These are phyloP conservation scores for Hoplostethus atlanticus DNA, from an alignment of 2,797 vertebrate species.

Conservation along the genomic window DNA sequence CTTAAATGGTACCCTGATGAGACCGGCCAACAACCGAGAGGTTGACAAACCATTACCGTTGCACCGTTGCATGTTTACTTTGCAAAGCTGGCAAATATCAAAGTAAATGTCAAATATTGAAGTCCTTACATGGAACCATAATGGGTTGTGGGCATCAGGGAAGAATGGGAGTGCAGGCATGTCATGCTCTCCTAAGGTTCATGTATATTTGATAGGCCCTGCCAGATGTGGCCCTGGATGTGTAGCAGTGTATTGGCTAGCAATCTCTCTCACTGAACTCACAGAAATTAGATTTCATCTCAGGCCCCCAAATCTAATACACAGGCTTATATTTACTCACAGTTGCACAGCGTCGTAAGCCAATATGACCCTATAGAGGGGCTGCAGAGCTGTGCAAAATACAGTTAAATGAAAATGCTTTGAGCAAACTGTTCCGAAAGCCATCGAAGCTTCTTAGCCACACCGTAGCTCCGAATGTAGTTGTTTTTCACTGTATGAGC, in stretches of 20 bases:
- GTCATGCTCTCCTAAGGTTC: slow-evolving; percentile 69
- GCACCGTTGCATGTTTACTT: slow-evolving; percentile 32
- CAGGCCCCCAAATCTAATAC: slow-evolving; percentile 79
- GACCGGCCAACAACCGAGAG: slow-evolving; percentile 43
- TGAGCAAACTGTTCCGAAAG: slow-evolving; percentile 72
- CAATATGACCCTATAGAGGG: slow-evolving; percentile 77
- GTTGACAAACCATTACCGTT: slow-evolving; percentile 9
- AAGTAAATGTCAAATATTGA: slow-evolving; percentile 55
- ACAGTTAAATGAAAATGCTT: slow-evolving; percentile 77
- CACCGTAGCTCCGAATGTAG: slow-evolving; percentile 16
- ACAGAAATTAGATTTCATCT: slow-evolving; percentile 82
- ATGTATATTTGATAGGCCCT: slow-evolving; percentile 80
- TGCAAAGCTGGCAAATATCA: slow-evolving; percentile 60
- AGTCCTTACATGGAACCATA: slow-evolving; percentile 30
- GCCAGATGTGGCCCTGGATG: slow-evolving; percentile 78
- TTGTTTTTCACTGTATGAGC: slow-evolving; percentile 15
- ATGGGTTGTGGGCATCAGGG: slow-evolving; percentile 43
- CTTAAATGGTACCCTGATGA: slow-evolving; percentile 58
- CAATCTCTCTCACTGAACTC: slow-evolving; percentile 70
- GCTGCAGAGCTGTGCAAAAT: slow-evolving; percentile 64
- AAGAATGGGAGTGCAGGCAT: slow-evolving; percentile 61
- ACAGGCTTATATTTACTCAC: slow-evolving; percentile 81
- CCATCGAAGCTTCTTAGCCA: slow-evolving; percentile 42
- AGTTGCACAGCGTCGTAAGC: slow-evolving; percentile 75
- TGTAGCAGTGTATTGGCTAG: slow-evolving; percentile 72